phyloP scores from a whole-genome alignment of 2,797 vertebrate genomes.

The Phrynocephalus forsythii region DNA sequence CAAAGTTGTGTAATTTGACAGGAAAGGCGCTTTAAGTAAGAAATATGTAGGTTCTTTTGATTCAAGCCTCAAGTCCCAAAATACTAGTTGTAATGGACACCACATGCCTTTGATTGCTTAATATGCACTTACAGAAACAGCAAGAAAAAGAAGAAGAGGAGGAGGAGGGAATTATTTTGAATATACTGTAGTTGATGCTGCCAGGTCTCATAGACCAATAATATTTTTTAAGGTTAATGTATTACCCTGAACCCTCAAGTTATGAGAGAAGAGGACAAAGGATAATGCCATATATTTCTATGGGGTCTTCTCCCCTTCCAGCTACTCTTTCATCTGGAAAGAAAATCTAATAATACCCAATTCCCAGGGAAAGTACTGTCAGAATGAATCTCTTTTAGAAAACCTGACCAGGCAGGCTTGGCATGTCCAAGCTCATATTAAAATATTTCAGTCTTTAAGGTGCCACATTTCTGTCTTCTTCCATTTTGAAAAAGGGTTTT shows the following conservation, averaged over 20 bases:
- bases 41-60: constrained; percentile 3
- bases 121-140: neutral
- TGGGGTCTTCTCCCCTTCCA: neutral
- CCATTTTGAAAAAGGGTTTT: too few species aligned
- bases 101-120: constrained; percentile 7
- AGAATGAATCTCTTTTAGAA: neutral
- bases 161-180: neutral
- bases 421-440: too few species aligned
- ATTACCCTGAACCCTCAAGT: neutral
- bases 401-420: too few species aligned
- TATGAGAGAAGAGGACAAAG: neutral
- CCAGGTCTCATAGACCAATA: neutral
- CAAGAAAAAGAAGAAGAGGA: neutral
- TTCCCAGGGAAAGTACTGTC: neutral
- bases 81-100: neutral
- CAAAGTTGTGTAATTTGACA: neutral
- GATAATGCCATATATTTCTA: neutral
- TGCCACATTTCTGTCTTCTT: too few species aligned
- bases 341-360: too few species aligned
- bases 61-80: neutral
- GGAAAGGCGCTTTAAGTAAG: neutral
- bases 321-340: neutral
- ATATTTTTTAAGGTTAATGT: neutral
- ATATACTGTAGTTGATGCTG: neutral
- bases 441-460: too few species aligned